Conservation (phyloP, 1,140 invertebrate species). For the Sycophaga agraensis region DNA sequence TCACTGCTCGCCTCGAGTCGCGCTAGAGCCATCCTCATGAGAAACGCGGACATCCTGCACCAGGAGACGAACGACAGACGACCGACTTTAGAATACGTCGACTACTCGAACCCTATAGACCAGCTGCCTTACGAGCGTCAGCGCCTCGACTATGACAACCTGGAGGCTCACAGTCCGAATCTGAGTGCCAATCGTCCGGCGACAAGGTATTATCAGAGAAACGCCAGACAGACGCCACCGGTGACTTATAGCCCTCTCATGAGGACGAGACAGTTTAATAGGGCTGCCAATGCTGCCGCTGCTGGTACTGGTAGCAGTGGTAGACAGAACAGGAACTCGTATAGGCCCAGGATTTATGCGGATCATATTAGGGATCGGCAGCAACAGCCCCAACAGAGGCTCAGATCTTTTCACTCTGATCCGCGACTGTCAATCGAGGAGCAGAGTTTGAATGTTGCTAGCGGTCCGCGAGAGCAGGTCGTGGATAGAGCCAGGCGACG, state of each 20-base stretch:
- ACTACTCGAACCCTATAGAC: slow-evolving; percentile 47
- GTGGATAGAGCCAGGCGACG: slow-evolving; percentile 1
- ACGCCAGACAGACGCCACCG: not conserved
- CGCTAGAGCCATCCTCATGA: not conserved
- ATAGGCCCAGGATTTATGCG: slow-evolving; percentile 43
- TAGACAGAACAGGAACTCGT: slow-evolving; percentile 33
- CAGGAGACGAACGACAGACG: not conserved
- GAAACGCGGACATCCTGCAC: not conserved
- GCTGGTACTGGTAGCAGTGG: not conserved
- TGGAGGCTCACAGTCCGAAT: slow-evolving; percentile 6
- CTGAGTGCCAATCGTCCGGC: not conserved
- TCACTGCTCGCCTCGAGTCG: not conserved
- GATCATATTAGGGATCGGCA: slow-evolving; percentile 47
- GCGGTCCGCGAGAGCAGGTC: not conserved
- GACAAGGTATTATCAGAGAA: not conserved
- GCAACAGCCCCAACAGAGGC: not conserved
- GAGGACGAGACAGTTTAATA: slow-evolving; percentile 6
- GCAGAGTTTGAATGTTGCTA: slow-evolving; percentile 23
- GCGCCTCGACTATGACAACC: slow-evolving; percentile 6
- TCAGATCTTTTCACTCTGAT: slow-evolving; percentile 49
- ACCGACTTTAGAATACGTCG: slow-evolving; percentile 31
- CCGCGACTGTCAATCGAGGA: slow-evolving; percentile 44
- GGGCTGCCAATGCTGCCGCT: not conserved
- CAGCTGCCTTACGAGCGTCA: slow-evolving; percentile 45
- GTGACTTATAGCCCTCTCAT: slow-evolving; percentile 21